Percentiles rank a stretch among this genome's conserved stretches.
These are phyloP conservation scores for Watsonalla binaria DNA, from an alignment of 2,888 invertebrate species.

Conservation along the genomic window DNA sequence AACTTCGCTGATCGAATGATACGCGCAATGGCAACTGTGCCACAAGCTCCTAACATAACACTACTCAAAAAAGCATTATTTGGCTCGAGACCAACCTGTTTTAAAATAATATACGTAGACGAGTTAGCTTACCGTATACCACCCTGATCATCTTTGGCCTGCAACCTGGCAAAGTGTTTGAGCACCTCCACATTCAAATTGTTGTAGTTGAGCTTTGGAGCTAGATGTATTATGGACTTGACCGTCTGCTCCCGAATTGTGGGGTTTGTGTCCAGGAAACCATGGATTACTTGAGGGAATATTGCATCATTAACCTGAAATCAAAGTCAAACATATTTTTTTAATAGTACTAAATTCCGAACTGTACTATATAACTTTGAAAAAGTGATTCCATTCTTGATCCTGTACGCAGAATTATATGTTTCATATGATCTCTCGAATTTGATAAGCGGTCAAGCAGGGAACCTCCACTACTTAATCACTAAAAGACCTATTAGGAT, in stretches of 20 bases:
- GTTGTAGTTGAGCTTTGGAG: slow-evolving; percentile 97
- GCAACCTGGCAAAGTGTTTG: slow-evolving; percentile 96
- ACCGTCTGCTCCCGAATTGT: slow-evolving; percentile 98
- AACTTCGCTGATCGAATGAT: no score
- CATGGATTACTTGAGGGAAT: slow-evolving; percentile 95
- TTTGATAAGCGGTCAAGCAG: no score
- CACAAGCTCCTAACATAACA: no score
- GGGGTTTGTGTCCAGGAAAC: slow-evolving; percentile 98
- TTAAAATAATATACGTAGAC: no score
- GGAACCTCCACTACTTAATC: no score
- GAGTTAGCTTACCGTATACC: slow-evolving; percentile 76
- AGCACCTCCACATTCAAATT: slow-evolving; percentile 98
- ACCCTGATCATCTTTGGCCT: slow-evolving; percentile 96
- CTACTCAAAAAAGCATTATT: no score
- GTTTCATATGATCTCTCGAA: no score
- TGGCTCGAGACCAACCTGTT: no score
- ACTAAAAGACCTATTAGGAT: no score
- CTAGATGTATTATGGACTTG: slow-evolving; percentile 96
- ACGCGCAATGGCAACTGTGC: no score
- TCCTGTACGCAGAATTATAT: no score
- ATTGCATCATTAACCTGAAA: slow-evolving; percentile 94
- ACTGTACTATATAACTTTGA: background rate
- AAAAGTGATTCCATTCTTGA: no score
- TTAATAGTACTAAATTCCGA: background rate
- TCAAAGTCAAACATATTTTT: slow-evolving; percentile 25